Conservation (phyloP, 2,113 vertebrate species). For the Sapajus apella region DNA sequence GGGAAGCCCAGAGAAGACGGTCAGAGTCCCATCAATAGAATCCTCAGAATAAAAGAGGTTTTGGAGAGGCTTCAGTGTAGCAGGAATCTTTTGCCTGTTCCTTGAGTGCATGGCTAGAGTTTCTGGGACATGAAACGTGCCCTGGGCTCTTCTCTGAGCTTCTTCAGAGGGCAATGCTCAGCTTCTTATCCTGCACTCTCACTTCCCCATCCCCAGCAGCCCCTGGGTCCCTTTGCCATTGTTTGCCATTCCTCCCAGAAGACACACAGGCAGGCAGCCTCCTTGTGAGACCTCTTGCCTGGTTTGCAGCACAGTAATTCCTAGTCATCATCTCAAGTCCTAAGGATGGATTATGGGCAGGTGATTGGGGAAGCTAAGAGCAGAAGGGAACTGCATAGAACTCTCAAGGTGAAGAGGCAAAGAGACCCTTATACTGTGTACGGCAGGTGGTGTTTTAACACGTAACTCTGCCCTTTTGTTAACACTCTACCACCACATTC, state of each 20-base stretch:
- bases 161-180: too few species aligned
- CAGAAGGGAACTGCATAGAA: background rate
- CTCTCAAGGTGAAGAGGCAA: too few species aligned
- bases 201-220: accelerated
- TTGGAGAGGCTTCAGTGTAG: accelerated
- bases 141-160: accelerated
- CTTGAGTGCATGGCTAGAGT: accelerated
- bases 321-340: accelerated
- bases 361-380: accelerated
- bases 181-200: background rate
- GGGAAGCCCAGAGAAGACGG: background rate
- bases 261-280: background rate
- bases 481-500: background rate
- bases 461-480: background rate
- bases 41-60: background rate
- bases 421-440: accelerated
- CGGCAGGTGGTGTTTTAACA: background rate
- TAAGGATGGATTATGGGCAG: background rate
- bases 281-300: accelerated
- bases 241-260: too few species aligned
- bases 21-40: too few species aligned
- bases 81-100: accelerated
- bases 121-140: too few species aligned
- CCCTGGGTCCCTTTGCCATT: too few species aligned
- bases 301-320: background rate